phyloP scores from a whole-genome alignment of 2,888 invertebrate species.

The Drosophila austrosaltans region DNA sequence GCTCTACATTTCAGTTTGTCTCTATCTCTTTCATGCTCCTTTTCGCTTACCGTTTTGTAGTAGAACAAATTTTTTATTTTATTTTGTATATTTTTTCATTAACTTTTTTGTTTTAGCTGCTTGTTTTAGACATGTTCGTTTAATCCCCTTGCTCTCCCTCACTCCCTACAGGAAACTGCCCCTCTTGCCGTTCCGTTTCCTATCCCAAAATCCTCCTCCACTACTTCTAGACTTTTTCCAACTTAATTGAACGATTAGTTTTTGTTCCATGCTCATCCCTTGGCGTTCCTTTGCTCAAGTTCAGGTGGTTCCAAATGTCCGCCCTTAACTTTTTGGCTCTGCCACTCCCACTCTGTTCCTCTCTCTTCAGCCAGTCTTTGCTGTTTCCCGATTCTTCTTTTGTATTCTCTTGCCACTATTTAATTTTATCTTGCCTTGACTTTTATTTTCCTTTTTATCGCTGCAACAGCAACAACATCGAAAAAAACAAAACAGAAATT shows the following conservation, averaged over 20 bases:
- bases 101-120: slow-evolving; percentile 61
- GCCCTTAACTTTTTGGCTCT: slow-evolving; percentile 7
- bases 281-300: slow-evolving; percentile 1
- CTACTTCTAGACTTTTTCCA: slow-evolving; percentile 27
- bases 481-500: neutral
- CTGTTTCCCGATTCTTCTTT: slow-evolving; percentile 1
- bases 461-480: slow-evolving; percentile 59
- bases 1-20: neutral
- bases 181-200: neutral
- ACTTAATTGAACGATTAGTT: slow-evolving; percentile 77
- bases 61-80: slow-evolving; percentile 14
- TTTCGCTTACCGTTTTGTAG: neutral
- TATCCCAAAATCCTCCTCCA: neutral
- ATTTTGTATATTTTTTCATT: slow-evolving; percentile 60
- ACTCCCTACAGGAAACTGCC: no score
- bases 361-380: neutral
- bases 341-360: neutral
- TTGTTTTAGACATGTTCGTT: slow-evolving; percentile 64
- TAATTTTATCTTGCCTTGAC: slow-evolving; percentile 72
- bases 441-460: slow-evolving; percentile 67
- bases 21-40: slow-evolving; percentile 8
- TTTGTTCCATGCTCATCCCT: slow-evolving; percentile 66
- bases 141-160: neutral
- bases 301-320: slow-evolving; percentile 10
- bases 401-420: slow-evolving; percentile 63